Evolutionary conservation across 2,797 vertebrate genomes (phyloP).

Genomic region (Enteromius unitaeniatus): DNA sequence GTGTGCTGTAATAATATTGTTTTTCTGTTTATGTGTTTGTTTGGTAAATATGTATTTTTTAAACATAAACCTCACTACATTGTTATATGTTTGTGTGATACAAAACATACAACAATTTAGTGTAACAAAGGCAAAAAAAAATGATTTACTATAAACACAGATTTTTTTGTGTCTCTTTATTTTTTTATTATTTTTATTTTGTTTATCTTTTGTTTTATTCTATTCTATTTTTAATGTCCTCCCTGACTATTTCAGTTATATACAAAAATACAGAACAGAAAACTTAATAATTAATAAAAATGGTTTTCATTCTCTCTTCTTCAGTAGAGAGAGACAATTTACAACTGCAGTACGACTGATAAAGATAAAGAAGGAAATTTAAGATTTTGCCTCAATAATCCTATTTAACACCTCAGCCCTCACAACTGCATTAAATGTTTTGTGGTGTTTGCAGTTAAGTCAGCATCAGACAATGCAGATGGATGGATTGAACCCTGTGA

Average conservation of each 20-base stretch:
- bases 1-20: neutral
- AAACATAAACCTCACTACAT: neutral
- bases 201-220: neutral
- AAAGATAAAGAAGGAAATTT: constrained; percentile 3
- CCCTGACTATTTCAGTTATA: neutral
- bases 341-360: neutral
- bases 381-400: constrained; percentile 49
- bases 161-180: neutral
- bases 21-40: too few relatives aligned
- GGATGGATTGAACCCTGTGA: constrained; percentile 56
- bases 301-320: neutral
- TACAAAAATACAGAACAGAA: neutral
- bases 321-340: neutral
- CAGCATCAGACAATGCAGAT: constrained; percentile 44
- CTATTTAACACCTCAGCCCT: constrained; percentile 59
- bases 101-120: too few relatives aligned
- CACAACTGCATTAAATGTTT: constrained; percentile 57
- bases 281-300: neutral
- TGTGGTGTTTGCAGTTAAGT: constrained; percentile 49
- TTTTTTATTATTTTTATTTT: neutral
- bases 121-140: neutral
- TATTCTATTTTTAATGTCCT: neutral
- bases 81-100: neutral
- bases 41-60: neutral
- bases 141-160: too few relatives aligned